These are phyloP conservation scores for Cinara cedri DNA, from an alignment of 2,888 invertebrate genomes.

Conservation along the genomic window DNA sequence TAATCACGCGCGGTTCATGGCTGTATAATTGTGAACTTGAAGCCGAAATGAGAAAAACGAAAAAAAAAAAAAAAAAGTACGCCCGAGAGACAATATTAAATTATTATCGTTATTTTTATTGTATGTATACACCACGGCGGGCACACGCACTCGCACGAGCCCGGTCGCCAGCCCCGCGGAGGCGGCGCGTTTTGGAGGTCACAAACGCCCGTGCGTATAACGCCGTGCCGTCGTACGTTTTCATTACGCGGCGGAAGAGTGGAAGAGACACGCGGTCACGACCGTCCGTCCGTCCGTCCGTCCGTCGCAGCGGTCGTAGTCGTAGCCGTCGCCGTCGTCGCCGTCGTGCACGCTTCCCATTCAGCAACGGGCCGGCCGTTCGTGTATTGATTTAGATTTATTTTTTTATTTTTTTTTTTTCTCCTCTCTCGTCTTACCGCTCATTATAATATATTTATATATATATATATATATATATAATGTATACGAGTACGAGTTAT, in stretches of 20 bases:
- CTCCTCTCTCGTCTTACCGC: constrained; percentile 21
- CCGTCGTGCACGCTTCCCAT: constrained; percentile 13
- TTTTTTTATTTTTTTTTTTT: background rate
- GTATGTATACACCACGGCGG: background rate
- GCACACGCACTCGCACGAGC: no score
- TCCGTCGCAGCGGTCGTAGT: background rate
- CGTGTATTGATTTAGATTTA: constrained; percentile 28
- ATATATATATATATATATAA: background rate
- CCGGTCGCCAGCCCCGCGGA: no score
- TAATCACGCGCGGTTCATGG: constrained; percentile 51
- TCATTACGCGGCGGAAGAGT: background rate
- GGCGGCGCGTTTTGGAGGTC: constrained; percentile 36
- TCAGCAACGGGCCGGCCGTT: constrained; percentile 3
- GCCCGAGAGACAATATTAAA: background rate
- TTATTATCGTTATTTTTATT: constrained; percentile 1
- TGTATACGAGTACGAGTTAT: background rate
- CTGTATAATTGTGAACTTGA: constrained; percentile 44
- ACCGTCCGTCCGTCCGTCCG: constrained; percentile 18
- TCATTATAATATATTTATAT: background rate
- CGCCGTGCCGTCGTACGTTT: background rate
- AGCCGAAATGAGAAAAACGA: constrained; percentile 31
- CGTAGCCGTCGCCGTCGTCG: no score
- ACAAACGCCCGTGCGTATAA: background rate
- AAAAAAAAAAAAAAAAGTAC: constrained; percentile 16
- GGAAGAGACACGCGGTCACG: constrained; percentile 29